Conservation (phyloP, 2,113 vertebrate species). For the Ptychochromis oligacanthus region DNA sequence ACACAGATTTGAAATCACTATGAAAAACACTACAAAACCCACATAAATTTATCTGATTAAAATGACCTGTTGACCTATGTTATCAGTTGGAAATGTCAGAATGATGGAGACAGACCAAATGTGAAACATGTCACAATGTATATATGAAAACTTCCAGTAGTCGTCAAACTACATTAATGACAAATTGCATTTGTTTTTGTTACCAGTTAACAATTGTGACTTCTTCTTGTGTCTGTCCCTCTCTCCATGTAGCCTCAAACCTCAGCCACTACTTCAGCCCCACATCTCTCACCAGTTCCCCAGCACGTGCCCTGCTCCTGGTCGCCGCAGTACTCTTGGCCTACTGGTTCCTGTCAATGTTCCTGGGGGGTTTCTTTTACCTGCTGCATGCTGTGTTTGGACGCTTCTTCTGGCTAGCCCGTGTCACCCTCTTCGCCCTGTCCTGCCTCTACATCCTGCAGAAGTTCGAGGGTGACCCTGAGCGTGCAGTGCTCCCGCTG, state of each 20-base stretch:
- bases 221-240: not conserved
- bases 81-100: not conserved
- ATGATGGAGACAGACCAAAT: not conserved
- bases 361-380: constrained; percentile 91
- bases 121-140: not conserved
- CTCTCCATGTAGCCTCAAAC: constrained; percentile 84
- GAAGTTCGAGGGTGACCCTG: constrained; percentile 93
- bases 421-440: constrained; percentile 89
- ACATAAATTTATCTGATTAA: no score
- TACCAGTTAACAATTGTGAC: not conserved
- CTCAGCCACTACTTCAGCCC: constrained; percentile 93
- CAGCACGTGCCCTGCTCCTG: constrained; percentile 86
- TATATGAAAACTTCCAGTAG: not conserved
- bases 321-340: constrained; percentile 86
- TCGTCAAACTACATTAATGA: no score
- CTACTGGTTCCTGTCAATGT: constrained; percentile 90
- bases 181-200: not conserved
- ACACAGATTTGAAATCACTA: no score
- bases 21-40: no score
- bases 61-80: no score
- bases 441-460: constrained; percentile 96
- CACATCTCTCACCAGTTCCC: constrained; percentile 78
- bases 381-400: constrained; percentile 89
- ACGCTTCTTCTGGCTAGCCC: constrained; percentile 92
- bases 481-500: constrained; percentile 88